Conservation (phyloP, 2,113 vertebrate species). For the Pachyramphus minor region DNA sequence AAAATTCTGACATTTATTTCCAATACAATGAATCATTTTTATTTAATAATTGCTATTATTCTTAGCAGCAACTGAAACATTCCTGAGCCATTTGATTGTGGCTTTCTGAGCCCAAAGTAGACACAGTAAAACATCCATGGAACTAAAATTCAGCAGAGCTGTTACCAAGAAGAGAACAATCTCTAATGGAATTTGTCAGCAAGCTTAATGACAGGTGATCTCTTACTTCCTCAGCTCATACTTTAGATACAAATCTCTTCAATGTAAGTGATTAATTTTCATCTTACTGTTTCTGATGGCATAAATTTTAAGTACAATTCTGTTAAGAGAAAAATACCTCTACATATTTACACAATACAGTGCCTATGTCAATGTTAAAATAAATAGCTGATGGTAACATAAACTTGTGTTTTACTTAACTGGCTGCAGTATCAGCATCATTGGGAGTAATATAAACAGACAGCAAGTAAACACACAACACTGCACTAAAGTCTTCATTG, state of each 20-base stretch:
- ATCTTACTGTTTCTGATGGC: neutral
- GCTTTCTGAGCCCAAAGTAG: neutral
- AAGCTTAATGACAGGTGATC: neutral
- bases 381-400: constrained; percentile 3
- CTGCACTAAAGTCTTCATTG: neutral
- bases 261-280: neutral
- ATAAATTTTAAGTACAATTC: neutral
- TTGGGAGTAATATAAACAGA: constrained; percentile 15
- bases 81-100: neutral
- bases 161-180: neutral
- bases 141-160: neutral
- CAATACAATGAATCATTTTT: neutral
- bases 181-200: neutral
- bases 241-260: neutral
- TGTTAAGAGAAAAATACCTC: neutral
- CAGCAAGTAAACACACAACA: neutral
- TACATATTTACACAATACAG: neutral
- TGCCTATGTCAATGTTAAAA: neutral
- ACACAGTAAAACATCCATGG: neutral
- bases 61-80: neutral
- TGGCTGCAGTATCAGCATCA: constrained; percentile 8
- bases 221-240: neutral
- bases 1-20: neutral
- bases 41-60: constrained; percentile 14
- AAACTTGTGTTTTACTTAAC: constrained; percentile 36